Evolutionary conservation across 2,113 vertebrate species (phyloP).

Genomic region (Loxodonta africana): DNA sequence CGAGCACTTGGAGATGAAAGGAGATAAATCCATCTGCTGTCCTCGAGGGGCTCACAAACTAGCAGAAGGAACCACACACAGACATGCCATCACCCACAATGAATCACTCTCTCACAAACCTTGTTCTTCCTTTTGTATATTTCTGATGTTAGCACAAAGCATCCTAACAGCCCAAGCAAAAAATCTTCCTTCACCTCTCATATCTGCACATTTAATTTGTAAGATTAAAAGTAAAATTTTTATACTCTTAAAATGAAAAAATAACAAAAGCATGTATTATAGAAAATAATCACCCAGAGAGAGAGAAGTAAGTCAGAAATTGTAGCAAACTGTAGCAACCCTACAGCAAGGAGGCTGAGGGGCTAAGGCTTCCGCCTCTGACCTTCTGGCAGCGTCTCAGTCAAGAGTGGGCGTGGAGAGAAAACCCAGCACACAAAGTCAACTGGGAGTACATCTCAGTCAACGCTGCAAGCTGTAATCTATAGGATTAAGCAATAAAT

Average conservation of each 20-base stretch:
- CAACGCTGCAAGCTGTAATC: background rate
- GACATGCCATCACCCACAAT: background rate
- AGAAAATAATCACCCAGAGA: background rate
- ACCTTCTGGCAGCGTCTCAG: background rate
- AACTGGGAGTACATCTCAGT: background rate
- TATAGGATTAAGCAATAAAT: background rate
- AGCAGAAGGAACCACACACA: background rate
- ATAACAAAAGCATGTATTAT: background rate
- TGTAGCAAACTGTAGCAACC: too few relatives aligned
- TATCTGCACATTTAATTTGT: background rate
- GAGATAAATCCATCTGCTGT: background rate
- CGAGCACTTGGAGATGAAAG: background rate
- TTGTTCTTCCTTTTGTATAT: background rate
- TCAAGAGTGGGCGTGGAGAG: background rate
- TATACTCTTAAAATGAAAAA: background rate
- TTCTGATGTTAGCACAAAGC: background rate
- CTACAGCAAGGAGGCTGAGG: background rate
- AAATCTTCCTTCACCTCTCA: background rate
- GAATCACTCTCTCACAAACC: background rate
- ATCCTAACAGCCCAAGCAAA: background rate
- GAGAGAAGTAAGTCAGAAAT: background rate
- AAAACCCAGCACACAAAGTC: background rate
- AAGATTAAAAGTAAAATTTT: background rate
- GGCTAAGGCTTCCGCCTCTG: background rate
- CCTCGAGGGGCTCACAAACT: background rate